Evolutionary conservation across 2,888 invertebrate genomes (phyloP).

Genomic region (Dendrolimus pini): DNA sequence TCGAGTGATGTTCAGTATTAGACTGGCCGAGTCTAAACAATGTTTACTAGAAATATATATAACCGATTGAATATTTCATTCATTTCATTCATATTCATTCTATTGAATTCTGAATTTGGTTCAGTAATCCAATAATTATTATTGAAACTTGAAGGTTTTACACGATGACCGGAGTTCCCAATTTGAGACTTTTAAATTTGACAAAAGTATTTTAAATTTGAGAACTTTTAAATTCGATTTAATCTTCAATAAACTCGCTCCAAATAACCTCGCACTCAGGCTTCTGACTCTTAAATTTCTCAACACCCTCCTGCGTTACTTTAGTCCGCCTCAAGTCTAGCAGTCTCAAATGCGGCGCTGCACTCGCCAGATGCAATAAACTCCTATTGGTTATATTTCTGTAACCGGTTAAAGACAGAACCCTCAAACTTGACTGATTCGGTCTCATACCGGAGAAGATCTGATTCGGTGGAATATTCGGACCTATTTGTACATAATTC

Average conservation of each 20-base stretch:
- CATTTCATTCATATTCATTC: no score
- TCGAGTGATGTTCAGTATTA: constrained; percentile 33
- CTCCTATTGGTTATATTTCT: constrained; percentile 79
- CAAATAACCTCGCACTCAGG: constrained; percentile 74
- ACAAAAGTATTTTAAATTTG: no score
- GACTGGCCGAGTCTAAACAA: constrained; percentile 49
- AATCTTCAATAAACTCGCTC: neutral
- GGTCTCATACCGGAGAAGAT: constrained; percentile 28
- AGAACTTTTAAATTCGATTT: no score
- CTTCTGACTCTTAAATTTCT: constrained; percentile 74
- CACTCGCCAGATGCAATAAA: constrained; percentile 76
- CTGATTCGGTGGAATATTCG: constrained; percentile 11
- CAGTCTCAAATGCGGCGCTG: constrained; percentile 73
- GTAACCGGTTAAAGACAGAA: constrained; percentile 76
- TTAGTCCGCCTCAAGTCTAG: constrained; percentile 82
- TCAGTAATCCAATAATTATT: no score
- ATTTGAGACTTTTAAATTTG: no score
- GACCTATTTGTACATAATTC: constrained; percentile 44
- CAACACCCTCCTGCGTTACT: constrained; percentile 78
- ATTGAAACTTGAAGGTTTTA: no score
- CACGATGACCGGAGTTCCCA: no score
- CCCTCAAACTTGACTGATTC: constrained; percentile 62
- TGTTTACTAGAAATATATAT: constrained; percentile 16
- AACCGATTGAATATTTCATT: no score
- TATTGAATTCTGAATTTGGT: no score